Evolutionary conservation across 1,140 invertebrate species (phyloP), one percentile per base, ranked within the genome.

Genomic region (Diorhabda elongata): DNA sequence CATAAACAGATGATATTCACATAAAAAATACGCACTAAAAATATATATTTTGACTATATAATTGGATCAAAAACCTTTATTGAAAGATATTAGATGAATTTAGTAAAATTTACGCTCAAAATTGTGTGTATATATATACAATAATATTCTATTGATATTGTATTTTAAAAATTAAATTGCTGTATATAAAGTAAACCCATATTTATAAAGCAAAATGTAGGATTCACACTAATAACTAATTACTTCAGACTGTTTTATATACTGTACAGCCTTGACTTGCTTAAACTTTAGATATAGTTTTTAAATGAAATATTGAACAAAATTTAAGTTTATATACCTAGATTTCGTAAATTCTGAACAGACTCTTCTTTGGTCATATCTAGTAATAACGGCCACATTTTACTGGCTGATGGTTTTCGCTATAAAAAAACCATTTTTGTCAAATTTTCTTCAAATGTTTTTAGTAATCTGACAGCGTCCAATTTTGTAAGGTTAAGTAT

Each of bases 311-410:
- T 58, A 11, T 60, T 6, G 5, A 61, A 65, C 4, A 5, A 65
- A 65, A 7, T 41, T 44, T 26, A 8, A 26, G 11, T 78, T 80
- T 52, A n/a, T 52, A 85, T 87, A 94, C 92, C 92, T 77, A 95
- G 86, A 84, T 89, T 89, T 78, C 94, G 86, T 76, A 96, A 87
- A 83, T 90, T 90, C 80, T 92, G 87, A 81, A 91, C 90, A 81
- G 91, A 95, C 81, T 96, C 93, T 81, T 95, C 92, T 77, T 88
- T 88, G 73, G 87, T 88, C 87, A 92, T 89, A 82, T 93, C 90
- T 67, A 91, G 79, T 70, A 88, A 82, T 81, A 87, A 82, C 68
- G 91, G 89, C 87, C 89, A 89, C 89, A 91, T 91, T 70, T 69
- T 85, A n/a, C 3, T 52, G 6, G 47, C n/a, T 52, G 47, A 52